A percentile compares a stretch with the other conserved stretches of the same genome.
Conservation (phyloP, 2,797 vertebrate genomes). For the Typhlichthys subterraneus region DNA sequence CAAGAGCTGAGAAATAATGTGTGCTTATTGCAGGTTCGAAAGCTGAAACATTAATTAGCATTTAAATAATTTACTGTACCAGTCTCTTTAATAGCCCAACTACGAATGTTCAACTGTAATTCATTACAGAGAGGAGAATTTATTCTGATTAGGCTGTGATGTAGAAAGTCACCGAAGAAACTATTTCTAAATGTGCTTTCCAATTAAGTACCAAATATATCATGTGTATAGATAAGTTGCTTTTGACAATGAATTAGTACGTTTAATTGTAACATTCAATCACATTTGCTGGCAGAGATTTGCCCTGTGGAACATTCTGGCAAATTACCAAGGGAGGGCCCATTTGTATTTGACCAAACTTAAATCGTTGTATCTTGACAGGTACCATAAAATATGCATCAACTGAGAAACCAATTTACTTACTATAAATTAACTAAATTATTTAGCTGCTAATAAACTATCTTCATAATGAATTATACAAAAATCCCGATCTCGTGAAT, state of each 20-base stretch:
- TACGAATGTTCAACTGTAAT: slow-evolving; percentile 69
- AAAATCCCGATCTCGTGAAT: slow-evolving; percentile 48
- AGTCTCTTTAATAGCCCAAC: slow-evolving; percentile 69
- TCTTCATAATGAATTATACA: slow-evolving; percentile 54
- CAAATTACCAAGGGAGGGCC: slow-evolving; percentile 65
- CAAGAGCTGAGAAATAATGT: slow-evolving; percentile 56
- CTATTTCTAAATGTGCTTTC: slow-evolving; percentile 70
- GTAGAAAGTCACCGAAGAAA: slow-evolving; percentile 61
- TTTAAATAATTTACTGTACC: slow-evolving; percentile 75
- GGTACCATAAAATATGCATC: slow-evolving; percentile 76
- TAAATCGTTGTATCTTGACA: slow-evolving; percentile 75
- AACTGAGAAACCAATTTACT: slow-evolving; percentile 69
- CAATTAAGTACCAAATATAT: slow-evolving; percentile 76
- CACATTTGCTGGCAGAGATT: slow-evolving; percentile 64
- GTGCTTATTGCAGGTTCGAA: slow-evolving; percentile 64
- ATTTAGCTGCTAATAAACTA: slow-evolving; percentile 71
- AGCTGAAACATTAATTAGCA: slow-evolving; percentile 76
- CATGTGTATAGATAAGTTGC: slow-evolving; percentile 75
- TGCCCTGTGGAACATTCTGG: slow-evolving; percentile 64
- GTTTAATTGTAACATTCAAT: slow-evolving; percentile 81
- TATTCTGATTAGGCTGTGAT: slow-evolving; percentile 63
- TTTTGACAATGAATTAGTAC: slow-evolving; percentile 77
- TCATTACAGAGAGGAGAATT: slow-evolving; percentile 65
- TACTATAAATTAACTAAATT: slow-evolving; percentile 76
- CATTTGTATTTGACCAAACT: slow-evolving; percentile 77